These are phyloP conservation scores for Brassicogethes aeneus DNA, from an alignment of 2,888 invertebrate species.

Conservation along the genomic window DNA sequence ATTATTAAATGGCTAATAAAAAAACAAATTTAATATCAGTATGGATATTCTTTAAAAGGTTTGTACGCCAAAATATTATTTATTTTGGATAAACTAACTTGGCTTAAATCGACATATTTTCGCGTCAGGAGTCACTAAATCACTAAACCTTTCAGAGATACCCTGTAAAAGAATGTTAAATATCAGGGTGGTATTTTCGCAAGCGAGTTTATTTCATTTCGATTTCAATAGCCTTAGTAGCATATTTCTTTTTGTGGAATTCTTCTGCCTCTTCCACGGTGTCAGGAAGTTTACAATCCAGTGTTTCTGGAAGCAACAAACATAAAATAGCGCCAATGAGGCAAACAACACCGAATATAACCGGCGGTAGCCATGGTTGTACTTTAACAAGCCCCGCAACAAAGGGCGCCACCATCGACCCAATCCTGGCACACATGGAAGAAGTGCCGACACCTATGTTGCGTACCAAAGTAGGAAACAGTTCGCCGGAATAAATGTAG, in stretches of 20 bases:
- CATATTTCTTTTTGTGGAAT: conserved; percentile 29
- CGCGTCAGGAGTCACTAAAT: too few relatives aligned
- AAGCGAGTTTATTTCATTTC: too few relatives aligned
- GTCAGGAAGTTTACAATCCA: conserved; percentile 66
- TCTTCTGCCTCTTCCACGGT: conserved; percentile 72
- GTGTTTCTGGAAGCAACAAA: conserved; percentile 67
- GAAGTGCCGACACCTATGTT: conserved; percentile 81
- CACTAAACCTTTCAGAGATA: too few relatives aligned
- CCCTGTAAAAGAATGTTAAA: too few relatives aligned
- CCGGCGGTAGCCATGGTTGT: conserved; percentile 56
- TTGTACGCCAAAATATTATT: too few relatives aligned
- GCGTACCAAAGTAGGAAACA: conserved; percentile 82
- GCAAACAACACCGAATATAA: conserved; percentile 63
- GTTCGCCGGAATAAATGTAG: conserved; percentile 79
- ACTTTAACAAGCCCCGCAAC: conserved; percentile 55
- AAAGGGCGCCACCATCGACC: conserved; percentile 79
- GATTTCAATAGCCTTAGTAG: too few relatives aligned
- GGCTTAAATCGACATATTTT: too few relatives aligned
- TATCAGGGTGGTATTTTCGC: too few relatives aligned
- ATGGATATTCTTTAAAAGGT: too few relatives aligned
- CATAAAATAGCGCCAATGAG: conserved; percentile 59
- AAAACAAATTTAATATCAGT: too few relatives aligned
- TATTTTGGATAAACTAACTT: too few relatives aligned
- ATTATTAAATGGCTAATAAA: too few relatives aligned
- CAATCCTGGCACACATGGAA: conserved; percentile 77